Conservation (phyloP, 2,797 vertebrate species). For the Oryzias sinensis region DNA sequence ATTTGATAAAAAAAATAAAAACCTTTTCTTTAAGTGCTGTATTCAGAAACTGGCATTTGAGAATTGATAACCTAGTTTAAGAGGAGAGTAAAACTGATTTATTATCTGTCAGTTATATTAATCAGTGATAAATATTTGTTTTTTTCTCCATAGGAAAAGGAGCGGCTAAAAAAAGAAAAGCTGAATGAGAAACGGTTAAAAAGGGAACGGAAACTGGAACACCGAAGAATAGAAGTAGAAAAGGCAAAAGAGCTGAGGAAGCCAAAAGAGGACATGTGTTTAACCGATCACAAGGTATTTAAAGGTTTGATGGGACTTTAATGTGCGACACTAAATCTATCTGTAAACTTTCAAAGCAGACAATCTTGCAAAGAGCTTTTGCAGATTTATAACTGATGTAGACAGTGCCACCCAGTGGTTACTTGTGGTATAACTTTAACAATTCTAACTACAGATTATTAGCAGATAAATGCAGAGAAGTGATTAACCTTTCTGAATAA, state of each 20-base stretch:
- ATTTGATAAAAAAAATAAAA: background rate
- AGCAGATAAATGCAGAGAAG: background rate
- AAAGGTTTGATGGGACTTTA: slow-evolving; percentile 1
- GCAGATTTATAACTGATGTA: slow-evolving; percentile 13
- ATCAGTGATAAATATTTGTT: no score
- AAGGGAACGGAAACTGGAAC: slow-evolving; percentile 91
- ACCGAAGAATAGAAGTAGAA: slow-evolving; percentile 88
- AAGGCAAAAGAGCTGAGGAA: slow-evolving; percentile 96
- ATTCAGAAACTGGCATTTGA: background rate
- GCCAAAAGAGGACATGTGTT: slow-evolving; percentile 95
- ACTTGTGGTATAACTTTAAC: slow-evolving; percentile 1
- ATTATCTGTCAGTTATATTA: no score
- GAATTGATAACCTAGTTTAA: no score
- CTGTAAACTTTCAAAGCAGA: no score
- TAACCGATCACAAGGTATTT: slow-evolving; percentile 93
- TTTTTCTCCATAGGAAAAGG: slow-evolving; percentile 82
- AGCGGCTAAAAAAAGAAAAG: slow-evolving; percentile 92
- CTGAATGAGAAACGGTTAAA: slow-evolving; percentile 92
- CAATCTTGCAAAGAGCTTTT: background rate
- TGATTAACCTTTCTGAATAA: background rate
- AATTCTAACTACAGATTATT: no score
- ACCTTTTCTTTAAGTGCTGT: no score
- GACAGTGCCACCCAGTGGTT: slow-evolving; percentile 72
- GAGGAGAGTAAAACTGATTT: no score
- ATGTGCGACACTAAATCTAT: no score